Base-by-base conservation (phyloP, 2,888 invertebrate species). In the Idaea biselata region DNA sequence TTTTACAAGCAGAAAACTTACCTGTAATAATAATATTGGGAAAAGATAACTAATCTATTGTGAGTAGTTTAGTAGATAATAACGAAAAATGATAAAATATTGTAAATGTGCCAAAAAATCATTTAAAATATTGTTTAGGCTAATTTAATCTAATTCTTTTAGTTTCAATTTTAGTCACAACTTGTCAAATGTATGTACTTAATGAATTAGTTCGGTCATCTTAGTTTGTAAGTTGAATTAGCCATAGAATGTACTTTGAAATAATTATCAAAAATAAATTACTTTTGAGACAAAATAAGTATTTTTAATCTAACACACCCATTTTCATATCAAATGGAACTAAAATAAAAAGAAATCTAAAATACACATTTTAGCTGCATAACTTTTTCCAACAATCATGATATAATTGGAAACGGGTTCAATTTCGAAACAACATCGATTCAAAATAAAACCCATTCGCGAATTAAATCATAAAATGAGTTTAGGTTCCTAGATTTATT, bases 121-220 rank as follows among this genome's bases (percentile, higher is more conserved):
- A 44, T 44, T 44, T 44, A 44, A 44, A 44, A 44, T 44, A 44
- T 44, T 44, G 44, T 44, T 44, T 44, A 44, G 44, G 18, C 63
- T 67, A 64, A 78, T 67, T 63, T 7, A 2, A 5, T 6, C 17
- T 58, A 18, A 44, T 44, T 25, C n/a, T 14, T 11, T 33, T 33
- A 33, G 33, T 33, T 33, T 3, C 33, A 14, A 8, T 14, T 44
- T 44, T 44, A 44, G 44, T 44, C 44, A 44, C 44, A 44, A 44
- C 44, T 44, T 44, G 44, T 44, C 44, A 44, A 5, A 44, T 44
- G 11, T 11, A 44, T 44, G 14, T 44, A 44, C 8, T 44, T 14
- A 44, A 14, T 1, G 5, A 25, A 3, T 25, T 25, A 25, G 44
- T 44, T 14, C 44, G 44, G 44, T 14, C 44, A 11, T 14, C 44